Conservation (phyloP, 2,888 invertebrate genomes). For the Heliconius ismenius region DNA sequence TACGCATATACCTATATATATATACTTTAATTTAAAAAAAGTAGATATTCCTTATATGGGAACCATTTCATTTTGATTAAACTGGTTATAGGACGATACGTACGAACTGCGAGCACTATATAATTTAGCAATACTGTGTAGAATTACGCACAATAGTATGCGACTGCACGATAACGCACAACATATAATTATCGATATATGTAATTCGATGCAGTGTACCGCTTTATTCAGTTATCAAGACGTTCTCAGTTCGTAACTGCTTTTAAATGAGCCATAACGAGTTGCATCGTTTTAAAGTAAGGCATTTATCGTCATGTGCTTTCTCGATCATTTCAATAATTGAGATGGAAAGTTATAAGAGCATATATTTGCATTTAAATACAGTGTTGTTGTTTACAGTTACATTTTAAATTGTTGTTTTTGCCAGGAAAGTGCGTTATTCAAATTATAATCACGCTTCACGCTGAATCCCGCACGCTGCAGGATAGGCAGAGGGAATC, state of each 20-base stretch:
- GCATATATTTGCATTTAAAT: conserved; percentile 52
- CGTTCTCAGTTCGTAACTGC: conserved; percentile 68
- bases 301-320: conserved; percentile 62
- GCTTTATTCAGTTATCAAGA: conserved; percentile 59
- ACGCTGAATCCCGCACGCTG: no score
- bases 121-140: conserved; percentile 74
- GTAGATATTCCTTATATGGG: conserved; percentile 6
- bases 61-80: conserved; percentile 12
- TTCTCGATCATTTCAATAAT: conserved; percentile 51
- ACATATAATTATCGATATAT: conserved; percentile 71
- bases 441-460: no score
- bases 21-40: conserved; percentile 10
- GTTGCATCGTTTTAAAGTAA: conserved; percentile 52
- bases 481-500: no score
- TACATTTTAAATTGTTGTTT: conserved; percentile 7
- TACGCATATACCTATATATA: background rate
- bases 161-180: conserved; percentile 66
- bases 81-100: conserved; percentile 33
- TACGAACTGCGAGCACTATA: conserved; percentile 50
- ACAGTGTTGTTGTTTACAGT: conserved; percentile 23
- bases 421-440: background rate
- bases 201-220: conserved; percentile 63
- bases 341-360: conserved; percentile 50
- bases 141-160: conserved; percentile 76
- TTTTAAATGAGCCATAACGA: conserved; percentile 68